Evolutionary conservation across 35 echinoderm and acorn worm genomes (phyloP).

Genomic region (Lytechinus pictus): DNA sequence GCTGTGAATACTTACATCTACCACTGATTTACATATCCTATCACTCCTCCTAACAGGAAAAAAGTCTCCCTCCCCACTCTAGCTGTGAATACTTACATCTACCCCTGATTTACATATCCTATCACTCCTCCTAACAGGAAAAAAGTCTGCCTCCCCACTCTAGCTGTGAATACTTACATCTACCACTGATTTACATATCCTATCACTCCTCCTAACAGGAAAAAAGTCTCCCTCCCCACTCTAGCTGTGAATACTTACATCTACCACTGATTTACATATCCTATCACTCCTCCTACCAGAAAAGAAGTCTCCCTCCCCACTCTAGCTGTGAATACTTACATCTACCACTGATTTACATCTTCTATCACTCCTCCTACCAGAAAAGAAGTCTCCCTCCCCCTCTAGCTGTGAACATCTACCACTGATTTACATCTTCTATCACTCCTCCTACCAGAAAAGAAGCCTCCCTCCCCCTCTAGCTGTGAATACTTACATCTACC

Average conservation of each 20-base stretch:
- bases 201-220: constrained; percentile 81
- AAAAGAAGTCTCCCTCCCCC: constrained; percentile 76
- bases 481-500: constrained; percentile 67
- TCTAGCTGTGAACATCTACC: constrained; percentile 61
- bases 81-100: constrained; percentile 61
- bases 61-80: constrained; percentile 57
- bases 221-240: constrained; percentile 73
- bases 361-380: constrained; percentile 80
- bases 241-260: constrained; percentile 53
- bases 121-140: constrained; percentile 84
- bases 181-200: constrained; percentile 77
- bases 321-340: constrained; percentile 45
- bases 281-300: constrained; percentile 83
- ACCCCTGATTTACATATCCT: constrained; percentile 77
- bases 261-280: constrained; percentile 77
- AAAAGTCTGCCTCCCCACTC: constrained; percentile 66
- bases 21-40: constrained; percentile 72
- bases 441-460: constrained; percentile 85
- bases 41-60: constrained; percentile 88
- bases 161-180: constrained; percentile 60
- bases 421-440: constrained; percentile 76
- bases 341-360: constrained; percentile 82
- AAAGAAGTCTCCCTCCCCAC: constrained; percentile 75
- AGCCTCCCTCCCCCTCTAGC: neutral
- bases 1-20: constrained; percentile 67